Conservation (phyloP, 2,888 invertebrate species). For the Eupithecia centaureata region DNA sequence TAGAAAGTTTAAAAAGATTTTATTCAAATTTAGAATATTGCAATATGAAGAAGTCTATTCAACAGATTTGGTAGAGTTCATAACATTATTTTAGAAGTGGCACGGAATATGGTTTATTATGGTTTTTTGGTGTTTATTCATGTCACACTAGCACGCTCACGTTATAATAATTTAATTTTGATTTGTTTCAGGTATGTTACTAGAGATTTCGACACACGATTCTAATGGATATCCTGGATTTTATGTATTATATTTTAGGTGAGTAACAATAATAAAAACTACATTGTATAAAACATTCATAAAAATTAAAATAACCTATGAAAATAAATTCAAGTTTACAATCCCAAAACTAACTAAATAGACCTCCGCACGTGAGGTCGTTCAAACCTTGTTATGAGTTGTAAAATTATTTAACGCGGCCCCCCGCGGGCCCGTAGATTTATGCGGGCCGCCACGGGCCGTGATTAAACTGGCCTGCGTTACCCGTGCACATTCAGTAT, state of each 20-base stretch:
- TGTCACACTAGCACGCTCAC: not conserved
- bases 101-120: not conserved
- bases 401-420: constrained; percentile 65
- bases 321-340: not conserved
- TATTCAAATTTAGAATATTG: constrained; percentile 17
- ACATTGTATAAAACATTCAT: not conserved
- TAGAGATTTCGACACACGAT: not conserved
- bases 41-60: not conserved
- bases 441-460: constrained; percentile 55
- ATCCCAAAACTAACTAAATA: constrained; percentile 7
- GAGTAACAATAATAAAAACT: no score
- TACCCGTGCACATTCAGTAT: constrained; percentile 16
- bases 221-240: not conserved
- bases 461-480: constrained; percentile 66
- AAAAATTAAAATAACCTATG: not conserved
- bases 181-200: constrained; percentile 29
- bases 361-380: constrained; percentile 9
- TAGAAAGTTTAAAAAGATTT: constrained; percentile 33
- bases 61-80: not conserved
- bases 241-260: no score
- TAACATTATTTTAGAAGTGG: not conserved
- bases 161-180: not conserved
- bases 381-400: constrained; percentile 46
- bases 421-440: constrained; percentile 48
- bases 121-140: no score